Evolutionary conservation across 2,797 vertebrate genomes (phyloP).

Genomic region (Cuniculus paca): DNA sequence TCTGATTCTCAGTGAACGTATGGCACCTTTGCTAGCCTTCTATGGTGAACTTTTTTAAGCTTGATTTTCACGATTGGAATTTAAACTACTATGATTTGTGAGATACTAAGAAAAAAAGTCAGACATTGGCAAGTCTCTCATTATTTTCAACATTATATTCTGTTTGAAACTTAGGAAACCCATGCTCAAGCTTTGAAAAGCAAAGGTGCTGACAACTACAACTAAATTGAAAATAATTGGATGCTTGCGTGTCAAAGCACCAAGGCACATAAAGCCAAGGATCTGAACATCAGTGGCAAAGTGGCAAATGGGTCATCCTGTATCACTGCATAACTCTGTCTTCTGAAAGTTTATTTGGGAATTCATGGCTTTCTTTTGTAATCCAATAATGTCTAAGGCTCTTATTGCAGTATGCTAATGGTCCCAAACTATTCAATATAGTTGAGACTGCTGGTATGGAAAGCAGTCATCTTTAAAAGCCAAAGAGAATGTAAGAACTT

Average conservation of each 20-base stretch:
- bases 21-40: neutral
- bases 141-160: slow-evolving; percentile 82
- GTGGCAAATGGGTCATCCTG: slow-evolving; percentile 84
- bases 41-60: neutral
- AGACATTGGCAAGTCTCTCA: slow-evolving; percentile 82
- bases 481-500: slow-evolving; percentile 77
- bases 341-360: slow-evolving; percentile 86
- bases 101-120: slow-evolving; percentile 75
- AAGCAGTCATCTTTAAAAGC: slow-evolving; percentile 82
- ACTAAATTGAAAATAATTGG: slow-evolving; percentile 89
- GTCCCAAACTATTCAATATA: slow-evolving; percentile 81
- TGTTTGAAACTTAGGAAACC: slow-evolving; percentile 85
- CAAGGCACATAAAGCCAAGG: slow-evolving; percentile 79
- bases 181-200: slow-evolving; percentile 81
- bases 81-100: slow-evolving; percentile 74
- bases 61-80: slow-evolving; percentile 75
- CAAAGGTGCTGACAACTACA: slow-evolving; percentile 85
- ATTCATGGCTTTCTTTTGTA: slow-evolving; percentile 85
- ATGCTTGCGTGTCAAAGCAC: slow-evolving; percentile 86
- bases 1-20: neutral
- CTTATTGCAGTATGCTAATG: slow-evolving; percentile 87
- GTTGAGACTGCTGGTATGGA: slow-evolving; percentile 73
- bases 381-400: slow-evolving; percentile 80
- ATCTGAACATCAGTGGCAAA: slow-evolving; percentile 87
- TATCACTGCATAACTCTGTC: slow-evolving; percentile 62